Percentiles rank a stretch among this genome's conserved stretches.
These are phyloP conservation scores for Palythoa grandiflora DNA, from an alignment of 92 coral and sea anemone genomes.

Conservation along the genomic window DNA sequence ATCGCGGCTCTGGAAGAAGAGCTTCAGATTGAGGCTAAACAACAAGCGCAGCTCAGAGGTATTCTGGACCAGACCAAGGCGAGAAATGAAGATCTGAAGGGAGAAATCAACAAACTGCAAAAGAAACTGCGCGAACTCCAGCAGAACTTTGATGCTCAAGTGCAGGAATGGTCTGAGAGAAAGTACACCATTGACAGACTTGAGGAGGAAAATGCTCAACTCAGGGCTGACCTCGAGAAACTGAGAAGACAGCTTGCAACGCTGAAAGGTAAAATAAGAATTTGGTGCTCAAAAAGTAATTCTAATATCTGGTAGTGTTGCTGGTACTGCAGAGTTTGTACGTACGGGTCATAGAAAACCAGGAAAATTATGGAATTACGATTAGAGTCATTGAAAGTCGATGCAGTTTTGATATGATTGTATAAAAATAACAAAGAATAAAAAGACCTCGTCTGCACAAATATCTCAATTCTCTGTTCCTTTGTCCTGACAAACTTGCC, in stretches of 20 bases:
- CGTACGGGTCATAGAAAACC: too few relatives aligned
- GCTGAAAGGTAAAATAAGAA: constrained; percentile 48
- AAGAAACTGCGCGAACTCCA: constrained; percentile 94
- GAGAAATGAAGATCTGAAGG: constrained; percentile 91
- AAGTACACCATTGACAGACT: constrained; percentile 93
- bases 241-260: constrained; percentile 84
- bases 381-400: too few relatives aligned
- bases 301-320: too few relatives aligned
- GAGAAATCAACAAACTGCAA: constrained; percentile 91
- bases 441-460: too few relatives aligned
- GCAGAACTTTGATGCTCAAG: constrained; percentile 86
- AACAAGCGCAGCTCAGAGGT: constrained; percentile 95
- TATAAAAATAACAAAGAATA: too few relatives aligned
- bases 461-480: too few relatives aligned
- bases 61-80: constrained; percentile 83
- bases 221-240: constrained; percentile 74
- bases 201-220: constrained; percentile 81
- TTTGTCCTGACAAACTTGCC: too few relatives aligned
- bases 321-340: too few relatives aligned
- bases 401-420: too few relatives aligned
- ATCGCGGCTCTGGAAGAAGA: constrained; percentile 82
- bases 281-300: neutral
- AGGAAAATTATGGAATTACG: too few relatives aligned
- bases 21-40: constrained; percentile 94
- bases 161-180: constrained; percentile 89